Evolutionary conservation across 2,888 invertebrate species (phyloP).

Genomic region (Caenorhabditis drosophilae): DNA sequence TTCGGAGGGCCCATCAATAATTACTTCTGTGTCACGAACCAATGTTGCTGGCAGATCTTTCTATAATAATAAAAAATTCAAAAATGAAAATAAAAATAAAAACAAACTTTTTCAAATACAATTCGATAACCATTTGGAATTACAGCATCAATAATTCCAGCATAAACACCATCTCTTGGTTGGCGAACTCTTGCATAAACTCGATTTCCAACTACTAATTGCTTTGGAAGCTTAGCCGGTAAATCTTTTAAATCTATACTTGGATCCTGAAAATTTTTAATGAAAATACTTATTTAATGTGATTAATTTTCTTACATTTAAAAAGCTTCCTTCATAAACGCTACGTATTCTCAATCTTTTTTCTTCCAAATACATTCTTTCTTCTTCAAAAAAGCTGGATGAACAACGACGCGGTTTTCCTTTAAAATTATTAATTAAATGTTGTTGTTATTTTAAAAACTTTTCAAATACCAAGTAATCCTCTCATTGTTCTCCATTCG

Average conservation of each 20-base stretch:
- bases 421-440: slow-evolving; percentile 1
- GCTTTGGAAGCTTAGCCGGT: slow-evolving; percentile 56
- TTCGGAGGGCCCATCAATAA: slow-evolving; percentile 56
- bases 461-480: slow-evolving; percentile 21
- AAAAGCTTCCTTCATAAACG: slow-evolving; percentile 75
- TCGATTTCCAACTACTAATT: slow-evolving; percentile 58
- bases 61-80: slow-evolving; percentile 15
- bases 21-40: slow-evolving; percentile 55
- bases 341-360: slow-evolving; percentile 89
- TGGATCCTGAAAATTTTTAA: slow-evolving; percentile 23
- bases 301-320: slow-evolving; percentile 12
- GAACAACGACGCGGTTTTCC: slow-evolving; percentile 92
- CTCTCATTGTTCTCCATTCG: slow-evolving; percentile 92
- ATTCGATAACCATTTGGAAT: slow-evolving; percentile 63
- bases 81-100: too few species aligned
- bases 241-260: slow-evolving; percentile 53
- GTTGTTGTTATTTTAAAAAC: background rate
- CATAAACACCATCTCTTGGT: slow-evolving; percentile 66
- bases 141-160: slow-evolving; percentile 67
- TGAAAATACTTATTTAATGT: background rate
- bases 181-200: slow-evolving; percentile 55
- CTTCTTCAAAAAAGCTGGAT: slow-evolving; percentile 92
- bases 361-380: slow-evolving; percentile 85
- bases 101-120: slow-evolving; percentile 66
- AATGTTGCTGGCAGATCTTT: slow-evolving; percentile 36